Base-by-base conservation (phyloP, 2,888 invertebrate genomes). In the Leptinotarsa tumamoca region DNA sequence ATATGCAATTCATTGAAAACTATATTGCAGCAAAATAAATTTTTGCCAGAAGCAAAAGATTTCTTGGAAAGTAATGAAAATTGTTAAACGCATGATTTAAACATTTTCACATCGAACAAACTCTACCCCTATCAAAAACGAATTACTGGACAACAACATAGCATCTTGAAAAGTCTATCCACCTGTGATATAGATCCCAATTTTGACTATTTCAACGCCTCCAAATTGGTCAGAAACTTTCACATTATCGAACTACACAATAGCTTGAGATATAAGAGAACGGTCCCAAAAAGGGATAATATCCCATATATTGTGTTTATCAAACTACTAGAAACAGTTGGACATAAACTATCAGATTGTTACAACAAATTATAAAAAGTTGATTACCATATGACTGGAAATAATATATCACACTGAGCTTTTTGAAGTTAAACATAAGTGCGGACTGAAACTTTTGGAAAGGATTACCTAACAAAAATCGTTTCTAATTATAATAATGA, bases 11-110 rank as follows among this genome's bases (percentile, higher is more conserved):
- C 52, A n/a, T 68, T 49, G 50, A 68, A 3, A 52, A 68, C 21
- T 68, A 68, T 51, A 68, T 68, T 18, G 21, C 14, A 51, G 18
- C 51, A 51, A 52, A 68, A 68, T 21, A 17, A 50, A 67, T 67
- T 18, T n/a, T 49, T 21, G 67, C 18, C 14, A 15, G 27, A 49
- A 67, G 2, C 5, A 13, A 23, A 4, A 23, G 52, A 21, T 50
- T 68, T 27, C 4, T 68, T 3, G 51, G 15, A 18, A 13, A 14
- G 7, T 21, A 68, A 50, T 49, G 13, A 18, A 14, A 10, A 51
- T 51, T 21, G 68, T 68, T 4, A 51, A 27, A 27, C 17, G 4
- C 14, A 52, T 21, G 17, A 68, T 68, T 15, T n/a, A 68, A 68
- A 68, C 27, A 23, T 23, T 68, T 18, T 68, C 51, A n/a, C 4